phyloP scores from a whole-genome alignment of 1,140 invertebrate genomes.

The Neuroterus valhalla region DNA sequence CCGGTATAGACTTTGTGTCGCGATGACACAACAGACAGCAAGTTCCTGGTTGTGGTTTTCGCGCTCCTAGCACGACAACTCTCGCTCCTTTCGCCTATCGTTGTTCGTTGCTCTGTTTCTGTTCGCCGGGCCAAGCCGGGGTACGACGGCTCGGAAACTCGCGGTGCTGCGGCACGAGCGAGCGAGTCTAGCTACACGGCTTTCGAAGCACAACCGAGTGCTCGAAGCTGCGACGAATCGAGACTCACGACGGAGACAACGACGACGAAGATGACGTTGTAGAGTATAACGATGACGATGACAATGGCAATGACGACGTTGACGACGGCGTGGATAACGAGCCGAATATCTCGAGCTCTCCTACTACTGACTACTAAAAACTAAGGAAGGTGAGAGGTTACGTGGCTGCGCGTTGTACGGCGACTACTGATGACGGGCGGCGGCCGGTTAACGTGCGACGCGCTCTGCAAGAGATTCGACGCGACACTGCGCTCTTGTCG shows the following conservation, averaged over 20 bases:
- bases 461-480: conserved; percentile 82
- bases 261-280: conserved; percentile 19
- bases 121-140: conserved; percentile 36
- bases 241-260: conserved; percentile 32
- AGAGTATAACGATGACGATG: conserved; percentile 37
- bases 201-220: conserved; percentile 40
- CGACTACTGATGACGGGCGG: conserved; percentile 78
- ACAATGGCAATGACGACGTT: conserved; percentile 30
- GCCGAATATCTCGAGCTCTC: conserved; percentile 44
- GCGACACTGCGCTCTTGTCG: conserved; percentile 80
- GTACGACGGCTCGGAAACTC: conserved; percentile 37
- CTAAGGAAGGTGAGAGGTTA: conserved; percentile 78
- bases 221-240: conserved; percentile 31
- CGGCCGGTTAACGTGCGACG: conserved; percentile 78
- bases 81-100: conserved; percentile 34
- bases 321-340: conserved; percentile 49
- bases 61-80: conserved; percentile 26
- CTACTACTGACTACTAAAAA: conserved; percentile 78
- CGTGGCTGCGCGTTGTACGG: conserved; percentile 77
- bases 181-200: conserved; percentile 41
- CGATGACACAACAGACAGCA: neutral
- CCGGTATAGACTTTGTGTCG: neutral
- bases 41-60: conserved; percentile 31
- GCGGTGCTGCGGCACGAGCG: conserved; percentile 42
- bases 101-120: conserved; percentile 31